A percentile compares a stretch with the other conserved stretches of the same genome.
phyloP scores from a whole-genome alignment of 2,113 vertebrate species.

The Mesocricetus auratus region DNA sequence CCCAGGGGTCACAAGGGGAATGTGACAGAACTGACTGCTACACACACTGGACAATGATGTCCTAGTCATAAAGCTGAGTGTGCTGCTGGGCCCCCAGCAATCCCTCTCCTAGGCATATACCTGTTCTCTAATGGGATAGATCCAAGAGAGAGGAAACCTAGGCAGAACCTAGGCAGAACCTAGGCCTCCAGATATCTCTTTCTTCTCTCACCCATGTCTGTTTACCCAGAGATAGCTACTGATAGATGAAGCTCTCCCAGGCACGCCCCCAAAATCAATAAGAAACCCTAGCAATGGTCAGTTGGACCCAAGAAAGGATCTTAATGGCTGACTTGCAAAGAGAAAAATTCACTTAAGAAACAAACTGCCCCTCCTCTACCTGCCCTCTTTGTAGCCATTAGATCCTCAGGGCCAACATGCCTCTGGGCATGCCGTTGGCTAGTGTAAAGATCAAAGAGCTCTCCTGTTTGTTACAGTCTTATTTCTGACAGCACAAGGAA shows the following conservation, averaged over 20 bases:
- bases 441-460: neutral
- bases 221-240: neutral
- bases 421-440: neutral
- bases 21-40: neutral
- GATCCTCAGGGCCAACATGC: neutral
- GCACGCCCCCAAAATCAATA: neutral
- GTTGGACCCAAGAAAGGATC: neutral
- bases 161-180: no score
- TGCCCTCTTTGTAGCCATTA: neutral
- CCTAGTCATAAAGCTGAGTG: neutral
- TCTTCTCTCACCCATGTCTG: neutral
- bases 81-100: neutral
- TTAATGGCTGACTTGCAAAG: neutral
- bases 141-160: neutral
- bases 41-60: neutral
- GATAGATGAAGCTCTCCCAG: neutral
- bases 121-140: neutral
- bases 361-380: neutral
- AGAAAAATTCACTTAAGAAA: constrained; percentile 42
- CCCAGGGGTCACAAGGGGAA: neutral
- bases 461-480: neutral
- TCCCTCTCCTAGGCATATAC: no score
- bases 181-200: neutral
- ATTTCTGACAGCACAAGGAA: neutral
- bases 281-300: neutral